Evolutionary conservation across 64 coral and sea anemone genomes (phyloP), one percentile per base, ranked within the genome.

Genomic region (Stichodactyla mertensii): DNA sequence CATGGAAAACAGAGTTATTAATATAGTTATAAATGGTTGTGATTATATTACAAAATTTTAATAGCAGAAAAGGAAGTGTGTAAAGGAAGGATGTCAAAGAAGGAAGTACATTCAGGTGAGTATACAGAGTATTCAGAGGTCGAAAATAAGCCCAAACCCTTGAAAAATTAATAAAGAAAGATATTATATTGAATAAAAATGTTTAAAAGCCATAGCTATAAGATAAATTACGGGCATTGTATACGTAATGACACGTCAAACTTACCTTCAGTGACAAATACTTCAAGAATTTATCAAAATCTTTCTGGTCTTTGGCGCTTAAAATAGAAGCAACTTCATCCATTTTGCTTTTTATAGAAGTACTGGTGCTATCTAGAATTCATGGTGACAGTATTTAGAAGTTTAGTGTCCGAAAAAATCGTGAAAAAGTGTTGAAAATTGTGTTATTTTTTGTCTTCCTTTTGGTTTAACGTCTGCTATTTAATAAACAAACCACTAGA

Each of bases 231-330:
- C 28, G 16, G 16, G 10, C 15, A 19, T 70, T n/a, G n/a, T 64
- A 15, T 0, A 45, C 28, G 27, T 83, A 19, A 82, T 52, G 52
- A 64, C 18, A 51, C 19, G 51, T 80, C 24, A 52, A 89, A 55
- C 69, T 24, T 94, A 99, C 97, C 97, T 99, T 99, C 51, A 89
- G 66, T 0, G 93, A 90, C 67, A 99, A 83, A 88, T 92, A 99
- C 89, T 99, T 98, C 77, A 95, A 83, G 53, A 95, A 99, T 84
- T 92, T 99, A 52, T 99, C 89, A 9, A 99, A 92, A 86, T 99
- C 97, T 86, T 80, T 89, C 20, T 90, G 60, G 77, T 99, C 97
- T 60, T 99, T 93, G 12, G 79, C 80, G 16, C 78, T 86, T 28
- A 92, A 51, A 86, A 27, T 31, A 53, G 78, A 62, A 31, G 16